A percentile compares a stretch with the other conserved stretches of the same genome.
These are phyloP conservation scores for Thymallus thymallus DNA, from an alignment of 2,113 vertebrate species.

Conservation along the genomic window DNA sequence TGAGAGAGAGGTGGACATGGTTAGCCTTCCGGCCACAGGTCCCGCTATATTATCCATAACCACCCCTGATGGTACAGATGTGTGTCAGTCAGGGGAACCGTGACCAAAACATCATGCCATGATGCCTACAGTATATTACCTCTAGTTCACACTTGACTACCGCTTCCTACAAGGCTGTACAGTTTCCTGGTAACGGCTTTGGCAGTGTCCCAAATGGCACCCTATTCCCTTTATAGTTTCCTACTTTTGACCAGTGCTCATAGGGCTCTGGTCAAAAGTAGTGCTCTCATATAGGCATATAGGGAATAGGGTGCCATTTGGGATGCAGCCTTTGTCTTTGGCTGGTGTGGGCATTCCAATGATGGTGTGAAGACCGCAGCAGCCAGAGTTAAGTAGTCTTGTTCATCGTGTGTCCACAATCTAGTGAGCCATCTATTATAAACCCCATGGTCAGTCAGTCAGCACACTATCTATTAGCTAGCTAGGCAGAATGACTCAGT, in stretches of 20 bases:
- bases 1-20: constrained; percentile 78
- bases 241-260: too few species aligned
- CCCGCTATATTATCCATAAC: constrained; percentile 50
- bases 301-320: too few species aligned
- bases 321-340: constrained; percentile 17
- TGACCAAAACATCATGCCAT: constrained; percentile 36
- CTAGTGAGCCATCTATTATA: constrained; percentile 37
- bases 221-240: neutral
- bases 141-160: constrained; percentile 28
- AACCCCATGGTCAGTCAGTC: constrained; percentile 44
- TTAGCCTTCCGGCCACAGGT: constrained; percentile 53
- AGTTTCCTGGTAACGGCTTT: constrained; percentile 15
- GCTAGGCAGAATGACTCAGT: constrained; percentile 43
- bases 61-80: constrained; percentile 52
- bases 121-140: constrained; percentile 47
- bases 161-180: constrained; percentile 23
- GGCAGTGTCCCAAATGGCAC: neutral
- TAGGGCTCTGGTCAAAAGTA: too few species aligned
- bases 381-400: constrained; percentile 28
- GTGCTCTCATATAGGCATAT: too few species aligned
- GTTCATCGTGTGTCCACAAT: constrained; percentile 48
- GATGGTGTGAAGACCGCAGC: constrained; percentile 45
- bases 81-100: constrained; percentile 45
- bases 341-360: constrained; percentile 41
- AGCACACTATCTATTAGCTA: constrained; percentile 36